These are phyloP conservation scores for Sebastes trivittatus DNA, from an alignment of 2,797 vertebrate genomes.

Conservation along the genomic window DNA sequence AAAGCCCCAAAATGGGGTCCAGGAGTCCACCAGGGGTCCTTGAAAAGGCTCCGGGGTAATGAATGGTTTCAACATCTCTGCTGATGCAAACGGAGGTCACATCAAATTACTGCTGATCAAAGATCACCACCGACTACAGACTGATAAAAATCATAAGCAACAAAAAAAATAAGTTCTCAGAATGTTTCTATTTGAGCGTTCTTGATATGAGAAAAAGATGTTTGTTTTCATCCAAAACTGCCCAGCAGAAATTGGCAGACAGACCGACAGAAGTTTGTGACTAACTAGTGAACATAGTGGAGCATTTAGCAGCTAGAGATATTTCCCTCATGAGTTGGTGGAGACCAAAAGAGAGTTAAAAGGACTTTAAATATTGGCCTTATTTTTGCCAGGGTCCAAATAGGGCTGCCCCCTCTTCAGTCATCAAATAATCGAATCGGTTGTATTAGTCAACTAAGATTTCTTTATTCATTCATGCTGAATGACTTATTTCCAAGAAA, in stretches of 20 bases:
- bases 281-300: background rate
- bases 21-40: conserved; percentile 27
- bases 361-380: background rate
- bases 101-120: conserved; percentile 22
- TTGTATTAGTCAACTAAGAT: no score
- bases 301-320: background rate
- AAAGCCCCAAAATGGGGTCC: conserved; percentile 28
- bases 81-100: conserved; percentile 8
- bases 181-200: conserved; percentile 16
- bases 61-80: conserved; percentile 25
- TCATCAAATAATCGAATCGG: no score
- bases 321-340: background rate
- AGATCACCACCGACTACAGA: conserved; percentile 5
- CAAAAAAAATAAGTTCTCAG: background rate
- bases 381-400: background rate
- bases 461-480: no score
- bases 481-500: no score
- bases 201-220: background rate
- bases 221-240: background rate
- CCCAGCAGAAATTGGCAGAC: background rate
- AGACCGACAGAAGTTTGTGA: background rate
- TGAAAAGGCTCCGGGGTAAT: conserved; percentile 25
- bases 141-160: conserved; percentile 16
- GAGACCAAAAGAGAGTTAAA: background rate
- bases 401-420: no score